Percentiles rank a stretch among this genome's conserved stretches.
Evolutionary conservation across 2,888 invertebrate genomes (phyloP).

Genomic region (Notocelia uddmanniana): DNA sequence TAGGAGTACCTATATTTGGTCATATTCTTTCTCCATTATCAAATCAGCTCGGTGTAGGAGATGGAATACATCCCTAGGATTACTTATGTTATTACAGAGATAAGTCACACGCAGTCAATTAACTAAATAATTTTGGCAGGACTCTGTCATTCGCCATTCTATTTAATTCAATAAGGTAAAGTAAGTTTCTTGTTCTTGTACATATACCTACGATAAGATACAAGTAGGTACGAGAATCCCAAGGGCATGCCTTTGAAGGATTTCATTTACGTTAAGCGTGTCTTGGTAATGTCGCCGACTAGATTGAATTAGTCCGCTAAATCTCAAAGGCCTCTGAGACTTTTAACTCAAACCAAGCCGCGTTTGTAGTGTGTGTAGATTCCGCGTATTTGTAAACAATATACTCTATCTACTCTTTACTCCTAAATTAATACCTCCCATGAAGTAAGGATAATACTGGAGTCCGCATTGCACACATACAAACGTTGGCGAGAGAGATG

Average conservation of each 20-base stretch:
- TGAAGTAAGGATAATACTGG: no score
- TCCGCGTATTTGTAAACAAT: no score
- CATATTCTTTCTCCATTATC: no score
- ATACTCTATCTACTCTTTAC: no score
- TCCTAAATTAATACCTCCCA: no score
- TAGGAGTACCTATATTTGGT: no score
- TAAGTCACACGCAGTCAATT: not conserved
- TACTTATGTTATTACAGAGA: not conserved
- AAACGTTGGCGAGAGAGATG: no score
- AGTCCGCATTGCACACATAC: no score
- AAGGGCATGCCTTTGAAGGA: constrained; percentile 8
- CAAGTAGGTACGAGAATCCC: not conserved
- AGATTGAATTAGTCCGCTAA: constrained; percentile 9
- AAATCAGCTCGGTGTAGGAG: no score
- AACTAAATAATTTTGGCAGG: not conserved
- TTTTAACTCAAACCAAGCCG: not conserved
- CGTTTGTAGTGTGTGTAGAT: not conserved
- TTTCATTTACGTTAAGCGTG: constrained; percentile 13
- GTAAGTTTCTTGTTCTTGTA: not conserved
- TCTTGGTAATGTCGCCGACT: constrained; percentile 6
- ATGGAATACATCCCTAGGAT: no score
- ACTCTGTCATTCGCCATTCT: no score
- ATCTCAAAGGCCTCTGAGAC: constrained; percentile 5
- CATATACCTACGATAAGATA: not conserved
- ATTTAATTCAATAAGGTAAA: no score